Conservation (phyloP, 2,888 invertebrate species). For the Didymodactylos carnosus region DNA sequence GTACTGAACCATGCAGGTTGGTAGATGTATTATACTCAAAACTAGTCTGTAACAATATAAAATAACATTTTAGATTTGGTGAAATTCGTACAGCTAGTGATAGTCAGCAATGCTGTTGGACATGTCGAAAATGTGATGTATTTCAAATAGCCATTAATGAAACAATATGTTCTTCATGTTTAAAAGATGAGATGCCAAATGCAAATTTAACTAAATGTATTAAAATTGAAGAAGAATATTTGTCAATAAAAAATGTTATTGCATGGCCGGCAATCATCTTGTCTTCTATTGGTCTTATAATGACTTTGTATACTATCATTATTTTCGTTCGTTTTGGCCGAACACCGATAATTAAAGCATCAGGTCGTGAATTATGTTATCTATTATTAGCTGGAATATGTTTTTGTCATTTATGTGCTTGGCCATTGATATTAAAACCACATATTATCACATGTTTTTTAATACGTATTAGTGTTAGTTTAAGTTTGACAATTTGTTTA, state of each 20-base stretch:
- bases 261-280: conserved; percentile 37
- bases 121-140: background rate
- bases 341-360: conserved; percentile 56
- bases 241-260: background rate
- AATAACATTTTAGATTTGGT: no score
- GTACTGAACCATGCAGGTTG: background rate
- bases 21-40: no score
- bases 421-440: conserved; percentile 44
- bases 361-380: conserved; percentile 55
- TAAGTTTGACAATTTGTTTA: conserved; percentile 48
- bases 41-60: no score
- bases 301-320: conserved; percentile 44
- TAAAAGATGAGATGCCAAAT: background rate
- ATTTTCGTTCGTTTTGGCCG: conserved; percentile 42
- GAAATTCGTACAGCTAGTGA: background rate
- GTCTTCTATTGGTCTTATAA: conserved; percentile 44
- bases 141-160: background rate
- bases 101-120: background rate
- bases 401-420: conserved; percentile 46
- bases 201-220: background rate
- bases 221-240: background rate
- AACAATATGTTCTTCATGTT: background rate
- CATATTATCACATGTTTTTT: conserved; percentile 46
- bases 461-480: conserved; percentile 47
- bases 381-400: conserved; percentile 49